Percentiles rank a stretch among this genome's conserved stretches.
phyloP scores from a whole-genome alignment of 2,113 vertebrate species.

The Rhabdomys dilectus region DNA sequence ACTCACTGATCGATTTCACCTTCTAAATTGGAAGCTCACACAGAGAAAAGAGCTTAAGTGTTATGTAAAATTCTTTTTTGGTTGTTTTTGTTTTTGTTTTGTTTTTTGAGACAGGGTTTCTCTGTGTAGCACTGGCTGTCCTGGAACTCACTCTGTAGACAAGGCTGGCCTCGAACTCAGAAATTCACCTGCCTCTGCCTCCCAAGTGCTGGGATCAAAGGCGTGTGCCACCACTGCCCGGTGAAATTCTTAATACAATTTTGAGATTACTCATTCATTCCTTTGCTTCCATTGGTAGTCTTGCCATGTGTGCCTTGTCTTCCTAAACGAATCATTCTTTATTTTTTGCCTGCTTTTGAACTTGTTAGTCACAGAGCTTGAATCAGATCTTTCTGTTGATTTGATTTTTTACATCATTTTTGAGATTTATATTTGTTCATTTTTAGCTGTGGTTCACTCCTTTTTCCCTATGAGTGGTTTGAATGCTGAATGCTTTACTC shows the following conservation, averaged over 20 bases:
- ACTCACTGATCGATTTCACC: slow-evolving; percentile 4
- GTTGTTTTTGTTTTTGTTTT: too few relatives aligned
- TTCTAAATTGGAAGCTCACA: neutral
- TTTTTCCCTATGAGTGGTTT: slow-evolving; percentile 27
- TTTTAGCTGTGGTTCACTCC: neutral
- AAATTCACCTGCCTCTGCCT: too few relatives aligned
- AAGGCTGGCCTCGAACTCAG: too few relatives aligned
- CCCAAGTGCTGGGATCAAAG: too few relatives aligned
- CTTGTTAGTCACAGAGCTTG: slow-evolving; percentile 21
- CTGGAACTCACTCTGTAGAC: too few relatives aligned
- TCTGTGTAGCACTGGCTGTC: too few relatives aligned
- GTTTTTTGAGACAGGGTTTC: too few relatives aligned
- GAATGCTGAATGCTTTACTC: neutral
- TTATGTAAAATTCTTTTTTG: neutral
- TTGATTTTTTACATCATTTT: slow-evolving; percentile 33
- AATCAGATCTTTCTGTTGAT: slow-evolving; percentile 2
- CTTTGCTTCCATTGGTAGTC: slow-evolving; percentile 16
- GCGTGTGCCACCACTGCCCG: too few relatives aligned
- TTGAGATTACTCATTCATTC: slow-evolving; percentile 32
- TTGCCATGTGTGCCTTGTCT: neutral
- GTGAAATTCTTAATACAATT: neutral
- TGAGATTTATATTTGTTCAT: neutral
- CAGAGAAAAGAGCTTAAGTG: neutral
- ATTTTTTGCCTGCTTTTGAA: slow-evolving; percentile 19
- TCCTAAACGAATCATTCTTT: neutral